Evolutionary conservation across 2,888 invertebrate species (phyloP).

Genomic region (Entomobrya proxima): DNA sequence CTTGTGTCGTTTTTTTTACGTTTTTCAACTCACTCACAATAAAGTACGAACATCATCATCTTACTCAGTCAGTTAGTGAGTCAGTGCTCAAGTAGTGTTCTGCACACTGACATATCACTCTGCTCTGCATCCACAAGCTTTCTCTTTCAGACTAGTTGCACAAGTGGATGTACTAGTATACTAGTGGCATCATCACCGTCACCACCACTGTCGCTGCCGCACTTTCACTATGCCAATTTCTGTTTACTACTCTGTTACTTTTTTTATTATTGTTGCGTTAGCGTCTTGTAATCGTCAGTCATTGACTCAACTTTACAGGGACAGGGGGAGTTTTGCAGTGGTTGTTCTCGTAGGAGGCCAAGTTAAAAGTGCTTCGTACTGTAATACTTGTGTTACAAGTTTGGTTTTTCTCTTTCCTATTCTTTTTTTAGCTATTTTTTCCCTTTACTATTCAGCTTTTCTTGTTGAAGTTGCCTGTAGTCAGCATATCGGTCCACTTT

Average conservation of each 20-base stretch:
- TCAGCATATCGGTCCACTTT: slow-evolving; percentile 27
- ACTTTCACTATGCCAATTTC: slow-evolving; percentile 21
- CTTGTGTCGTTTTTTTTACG: slow-evolving; percentile 1
- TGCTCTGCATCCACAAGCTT: slow-evolving; percentile 10
- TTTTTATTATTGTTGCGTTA: slow-evolving; percentile 8
- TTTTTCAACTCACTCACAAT: slow-evolving; percentile 38
- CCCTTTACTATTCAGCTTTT: neutral
- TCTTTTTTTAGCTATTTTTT: neutral
- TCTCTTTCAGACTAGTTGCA: neutral
- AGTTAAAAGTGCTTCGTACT: slow-evolving; percentile 13
- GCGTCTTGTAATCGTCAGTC: slow-evolving; percentile 44
- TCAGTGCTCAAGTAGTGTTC: neutral
- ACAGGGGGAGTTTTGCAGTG: neutral
- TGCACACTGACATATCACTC: neutral
- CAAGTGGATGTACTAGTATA: neutral
- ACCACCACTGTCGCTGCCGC: neutral
- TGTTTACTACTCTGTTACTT: slow-evolving; percentile 7
- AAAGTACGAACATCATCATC: slow-evolving; percentile 21
- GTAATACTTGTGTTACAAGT: no score
- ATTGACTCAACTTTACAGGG: slow-evolving; percentile 42
- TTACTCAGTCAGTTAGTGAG: slow-evolving; percentile 2
- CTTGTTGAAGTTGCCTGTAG: slow-evolving; percentile 12
- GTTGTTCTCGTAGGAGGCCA: slow-evolving; percentile 15
- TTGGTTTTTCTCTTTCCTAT: neutral
- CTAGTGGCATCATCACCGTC: neutral